Evolutionary conservation across 2,888 invertebrate species (phyloP), one percentile per base, ranked within the genome.

Genomic region (Zeuzera pyrina): DNA sequence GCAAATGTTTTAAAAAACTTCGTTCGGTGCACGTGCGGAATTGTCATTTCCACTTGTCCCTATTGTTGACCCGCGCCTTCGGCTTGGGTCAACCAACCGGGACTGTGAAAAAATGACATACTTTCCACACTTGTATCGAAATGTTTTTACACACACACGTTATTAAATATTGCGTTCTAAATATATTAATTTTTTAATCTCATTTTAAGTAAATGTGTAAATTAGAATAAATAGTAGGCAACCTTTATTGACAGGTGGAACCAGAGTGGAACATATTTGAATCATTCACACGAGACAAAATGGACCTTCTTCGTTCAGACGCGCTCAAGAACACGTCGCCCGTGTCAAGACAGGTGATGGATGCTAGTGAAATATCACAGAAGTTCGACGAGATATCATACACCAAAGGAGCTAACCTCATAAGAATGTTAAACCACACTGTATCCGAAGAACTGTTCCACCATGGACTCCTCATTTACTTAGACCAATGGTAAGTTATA

Each of bases 321-420:
- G 81, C 86, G 0, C 56, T 86, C 6, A 85, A 85, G 47, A 84
- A 84, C 41, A 84, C 86, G 0, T 85, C 85, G 0, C 85, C 87
- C 0, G 85, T 89, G 2, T 85, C 87, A 0, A 56, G 74, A 0
- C 49, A 70, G 8, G 85, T 88, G 0, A 52, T 59, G 2, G 85
- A 85, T 42, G 85, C 85, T 0, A 65, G 76, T 0, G 86, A 87
- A 48, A 88, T 88, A 47, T 79, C 84, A 31, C 86, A 85, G 58
- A 85, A 87, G 45, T 88, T 88, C 52, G 87, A 89, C 52, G 78
- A 77, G 35, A 84, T 86, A 29, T 84, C 85, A 0, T 87, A 87
- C 52, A 65, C 68, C 3, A 87, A 87, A 50, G 86, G 86, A 25
- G 87, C 87, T 3, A 85, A 84, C 36, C 58, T 89, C 3, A 74